Conservation (phyloP, 2,113 vertebrate species). For the Cardinalis cardinalis region DNA sequence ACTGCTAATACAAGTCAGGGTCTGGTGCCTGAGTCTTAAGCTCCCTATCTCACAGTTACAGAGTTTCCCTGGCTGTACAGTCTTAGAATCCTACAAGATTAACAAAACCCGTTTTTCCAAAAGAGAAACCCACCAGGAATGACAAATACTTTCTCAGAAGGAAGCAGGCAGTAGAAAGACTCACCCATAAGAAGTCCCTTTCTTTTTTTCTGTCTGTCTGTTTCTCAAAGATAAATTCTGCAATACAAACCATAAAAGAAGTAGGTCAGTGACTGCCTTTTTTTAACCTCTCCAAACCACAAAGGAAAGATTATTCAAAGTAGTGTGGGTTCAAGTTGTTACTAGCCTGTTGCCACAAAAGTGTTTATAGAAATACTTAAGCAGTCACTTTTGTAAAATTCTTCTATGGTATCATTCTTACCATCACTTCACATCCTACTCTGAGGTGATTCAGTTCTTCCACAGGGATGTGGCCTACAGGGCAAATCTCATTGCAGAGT, state of each 20-base stretch:
- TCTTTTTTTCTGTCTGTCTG: neutral
- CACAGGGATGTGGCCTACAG: conserved; percentile 17
- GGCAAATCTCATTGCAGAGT: neutral
- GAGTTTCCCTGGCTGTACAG: neutral
- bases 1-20: neutral
- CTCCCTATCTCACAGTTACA: neutral
- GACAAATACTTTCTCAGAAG: neutral
- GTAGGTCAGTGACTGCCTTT: neutral
- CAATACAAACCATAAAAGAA: neutral
- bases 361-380: conserved; percentile 3
- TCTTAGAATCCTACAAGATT: neutral
- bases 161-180: neutral
- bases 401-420: neutral
- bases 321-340: neutral
- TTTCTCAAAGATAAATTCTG: neutral
- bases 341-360: conserved; percentile 9
- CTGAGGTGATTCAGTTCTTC: conserved; percentile 46
- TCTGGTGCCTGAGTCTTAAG: neutral
- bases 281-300: neutral
- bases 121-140: neutral
- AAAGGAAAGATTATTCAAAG: neutral
- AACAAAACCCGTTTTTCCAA: neutral
- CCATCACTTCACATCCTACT: conserved; percentile 28
- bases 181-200: neutral
- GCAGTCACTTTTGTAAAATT: conserved; percentile 17